These are phyloP conservation scores for Zeus faber DNA, from an alignment of 2,113 vertebrate genomes.

Conservation along the genomic window DNA sequence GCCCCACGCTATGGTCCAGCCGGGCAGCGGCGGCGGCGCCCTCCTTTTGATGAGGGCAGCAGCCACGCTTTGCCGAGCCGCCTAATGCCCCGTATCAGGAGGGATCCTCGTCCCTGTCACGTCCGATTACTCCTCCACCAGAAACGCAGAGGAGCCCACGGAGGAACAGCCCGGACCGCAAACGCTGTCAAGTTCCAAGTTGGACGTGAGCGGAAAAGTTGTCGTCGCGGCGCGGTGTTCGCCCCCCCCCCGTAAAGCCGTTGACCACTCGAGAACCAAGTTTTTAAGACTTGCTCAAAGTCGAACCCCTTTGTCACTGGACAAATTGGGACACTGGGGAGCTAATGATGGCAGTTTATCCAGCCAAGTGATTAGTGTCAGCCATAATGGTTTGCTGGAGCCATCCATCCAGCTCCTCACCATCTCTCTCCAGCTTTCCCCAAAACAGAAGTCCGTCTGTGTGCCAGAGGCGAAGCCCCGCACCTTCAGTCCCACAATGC, in stretches of 20 bases:
- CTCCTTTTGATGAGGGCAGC: conserved; percentile 49
- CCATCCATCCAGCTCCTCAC: conserved; percentile 27
- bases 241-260: background rate
- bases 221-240: too few relatives aligned
- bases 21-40: conserved; percentile 29
- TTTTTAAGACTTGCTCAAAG: conserved; percentile 15
- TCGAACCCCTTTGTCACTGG: conserved; percentile 25
- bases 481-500: conserved; percentile 20
- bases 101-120: conserved; percentile 61
- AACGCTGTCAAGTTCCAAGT: too few relatives aligned
- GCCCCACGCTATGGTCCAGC: conserved; percentile 42
- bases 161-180: too few relatives aligned
- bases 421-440: background rate
- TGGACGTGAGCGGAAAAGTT: too few relatives aligned
- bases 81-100: conserved; percentile 62
- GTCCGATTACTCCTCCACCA: conserved; percentile 55
- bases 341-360: conserved; percentile 34
- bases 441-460: conserved; percentile 40
- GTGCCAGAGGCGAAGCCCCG: conserved; percentile 17
- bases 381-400: conserved; percentile 26
- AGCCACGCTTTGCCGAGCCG: conserved; percentile 40
- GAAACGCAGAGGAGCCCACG: conserved; percentile 23
- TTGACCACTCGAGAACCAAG: conserved; percentile 28
- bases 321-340: conserved; percentile 34
- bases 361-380: conserved; percentile 35